These are phyloP conservation scores for Tachina fera DNA, from an alignment of 2,888 invertebrate genomes.

Conservation along the genomic window DNA sequence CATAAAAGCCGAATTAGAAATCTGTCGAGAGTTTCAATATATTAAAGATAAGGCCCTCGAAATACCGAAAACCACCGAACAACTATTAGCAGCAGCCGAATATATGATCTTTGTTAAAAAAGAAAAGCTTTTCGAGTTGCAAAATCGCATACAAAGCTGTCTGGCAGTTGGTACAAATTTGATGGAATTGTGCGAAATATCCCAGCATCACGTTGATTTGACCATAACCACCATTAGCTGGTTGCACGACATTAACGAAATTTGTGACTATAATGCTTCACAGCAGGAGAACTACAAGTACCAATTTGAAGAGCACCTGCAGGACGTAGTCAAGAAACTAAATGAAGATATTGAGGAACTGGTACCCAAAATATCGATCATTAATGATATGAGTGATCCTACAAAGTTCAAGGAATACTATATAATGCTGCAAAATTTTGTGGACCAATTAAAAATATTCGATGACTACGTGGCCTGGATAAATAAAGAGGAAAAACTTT, in stretches of 20 bases:
- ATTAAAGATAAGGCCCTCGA: slow-evolving; percentile 88
- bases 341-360: slow-evolving; percentile 89
- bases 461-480: slow-evolving; percentile 92
- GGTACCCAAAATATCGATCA: slow-evolving; percentile 88
- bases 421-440: slow-evolving; percentile 89
- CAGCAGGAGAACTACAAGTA: slow-evolving; percentile 91
- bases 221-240: slow-evolving; percentile 93
- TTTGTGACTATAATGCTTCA: slow-evolving; percentile 91
- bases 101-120: slow-evolving; percentile 92
- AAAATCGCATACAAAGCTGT: slow-evolving; percentile 88
- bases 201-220: slow-evolving; percentile 89
- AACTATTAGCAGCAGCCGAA: slow-evolving; percentile 90
- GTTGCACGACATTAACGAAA: slow-evolving; percentile 90
- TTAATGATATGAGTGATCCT: slow-evolving; percentile 93
- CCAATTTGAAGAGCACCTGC: slow-evolving; percentile 92
- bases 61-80: slow-evolving; percentile 90
- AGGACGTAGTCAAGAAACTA: slow-evolving; percentile 87
- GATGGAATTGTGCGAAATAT: slow-evolving; percentile 90
- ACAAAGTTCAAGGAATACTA: slow-evolving; percentile 91
- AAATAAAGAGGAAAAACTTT: slow-evolving; percentile 92
- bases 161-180: slow-evolving; percentile 87
- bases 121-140: slow-evolving; percentile 87
- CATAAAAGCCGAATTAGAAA: slow-evolving; percentile 86
- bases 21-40: slow-evolving; percentile 88
- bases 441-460: slow-evolving; percentile 89